Base-by-base conservation (phyloP, 2,113 vertebrate species). In the Oriolus oriolus region DNA sequence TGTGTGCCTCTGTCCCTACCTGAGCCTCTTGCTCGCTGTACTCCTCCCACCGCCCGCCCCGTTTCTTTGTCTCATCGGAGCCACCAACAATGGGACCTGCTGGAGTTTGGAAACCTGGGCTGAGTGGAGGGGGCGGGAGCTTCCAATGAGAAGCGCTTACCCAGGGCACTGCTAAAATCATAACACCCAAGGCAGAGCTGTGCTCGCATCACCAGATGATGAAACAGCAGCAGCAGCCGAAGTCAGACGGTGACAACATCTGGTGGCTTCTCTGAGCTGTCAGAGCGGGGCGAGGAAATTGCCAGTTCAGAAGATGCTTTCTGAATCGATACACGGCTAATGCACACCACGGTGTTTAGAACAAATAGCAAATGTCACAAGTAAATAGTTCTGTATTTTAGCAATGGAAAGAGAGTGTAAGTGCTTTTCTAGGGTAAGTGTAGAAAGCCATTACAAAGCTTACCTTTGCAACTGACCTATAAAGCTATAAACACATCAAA, bases 1-100 rank as follows among this genome's bases (percentile, higher is more conserved):
- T 97, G 96, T 66, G 78, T 90, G 82, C 92, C 56, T 82, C 94
- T 94, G 92, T 61, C 90, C 94, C 75, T 63, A 96, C 96, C 96
- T 91, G 91, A 97, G 93, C 94, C 78, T 92, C 94, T 93, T 47
- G 97, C 96, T 96, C 96, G 74, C 13, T 4, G 49, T 70, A 93
- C 96, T 96, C 96, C 97, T 97, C 97, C 97, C 96, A 94, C 95
- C 21, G 37, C 77, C 96, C 89, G 70, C 97, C 98, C 96, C 8
- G 1, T 94, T 97, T 94, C 95, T 95, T 83, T 97, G 95, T 97
- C 73, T 97, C 83, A 84, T 93, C 80, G 35, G 88, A 96, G 90
- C 93, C 80, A 82, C 63, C 90, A 68, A 63, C 97, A 94, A 41
- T 30, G 87, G 63, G 63, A 93, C 84, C 90, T 56, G 22, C 61